Evolutionary conservation across 2,797 vertebrate genomes (phyloP), one percentile per base, ranked within the genome.

Genomic region (Mus caroli): DNA sequence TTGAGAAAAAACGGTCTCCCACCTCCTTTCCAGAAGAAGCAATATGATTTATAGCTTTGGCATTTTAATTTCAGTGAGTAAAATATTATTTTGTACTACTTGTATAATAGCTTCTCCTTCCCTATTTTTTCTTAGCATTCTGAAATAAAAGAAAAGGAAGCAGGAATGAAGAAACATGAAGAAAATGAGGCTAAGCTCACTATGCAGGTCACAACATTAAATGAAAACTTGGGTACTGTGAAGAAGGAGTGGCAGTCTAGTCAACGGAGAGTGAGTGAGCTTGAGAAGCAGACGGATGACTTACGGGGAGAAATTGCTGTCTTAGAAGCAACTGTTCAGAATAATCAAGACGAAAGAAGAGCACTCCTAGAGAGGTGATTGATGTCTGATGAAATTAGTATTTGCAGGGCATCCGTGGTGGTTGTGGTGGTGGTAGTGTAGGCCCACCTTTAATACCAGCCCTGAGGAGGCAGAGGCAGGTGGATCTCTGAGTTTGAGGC

Each of bases 171-270:
- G 98, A 99, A 98, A 6, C 97, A 98, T 20, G 99, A 99, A 96
- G 99, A 99, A 97, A 98, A 98, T 0, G 99, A 99, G 96, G 97
- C 99, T 1, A 99, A 99, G 96, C 98, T 99, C 3, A 98, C 96
- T 6, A 98, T 99, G 98, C 99, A 99, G 98, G 99, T 99, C 94
- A 99, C 99, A 58, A 99, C 99, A 22, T 98, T 99, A 95, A 99
- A 99, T 92, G 99, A 99, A 96, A 99, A 99, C 22, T 97, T 99
- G 97, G 99, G 99, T 79, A 99, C 99, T 0, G 98, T 99, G 97
- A 99, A 99, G 98, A 99, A 99, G 26, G 99, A 99, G 98, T 99
- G 99, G 99, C 99, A 99, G 96, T 99, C 99, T 92, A 99, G 99
- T 98, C 99, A 99, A 94, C 98, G 99, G 91, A 98, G 99, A 79